phyloP scores from a whole-genome alignment of 2,797 vertebrate genomes.

The Octomys mimax region DNA sequence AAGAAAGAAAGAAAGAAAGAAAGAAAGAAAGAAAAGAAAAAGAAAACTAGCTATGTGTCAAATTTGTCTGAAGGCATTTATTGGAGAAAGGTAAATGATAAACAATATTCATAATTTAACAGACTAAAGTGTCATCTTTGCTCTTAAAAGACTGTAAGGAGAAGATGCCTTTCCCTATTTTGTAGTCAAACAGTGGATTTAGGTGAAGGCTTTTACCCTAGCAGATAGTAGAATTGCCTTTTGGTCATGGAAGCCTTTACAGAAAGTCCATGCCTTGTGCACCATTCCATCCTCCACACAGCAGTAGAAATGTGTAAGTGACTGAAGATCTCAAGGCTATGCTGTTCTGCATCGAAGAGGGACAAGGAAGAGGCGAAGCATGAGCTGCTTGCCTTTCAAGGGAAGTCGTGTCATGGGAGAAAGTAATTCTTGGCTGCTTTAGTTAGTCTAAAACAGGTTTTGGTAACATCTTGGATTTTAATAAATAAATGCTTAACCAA shows the following conservation, averaged over 20 bases:
- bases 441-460: slow-evolving; percentile 42
- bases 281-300: background rate
- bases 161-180: background rate
- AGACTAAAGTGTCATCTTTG: slow-evolving; percentile 1
- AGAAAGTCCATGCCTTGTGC: background rate
- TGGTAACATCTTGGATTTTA: slow-evolving; percentile 45
- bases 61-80: slow-evolving; percentile 4
- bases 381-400: background rate
- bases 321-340: background rate
- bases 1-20: too few species aligned
- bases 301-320: background rate
- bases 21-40: too few species aligned
- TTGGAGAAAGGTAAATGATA: slow-evolving; percentile 9
- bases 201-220: slow-evolving; percentile 26
- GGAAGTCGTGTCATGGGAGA: background rate
- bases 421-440: slow-evolving; percentile 46
- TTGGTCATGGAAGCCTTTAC: background rate
- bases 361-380: slow-evolving; percentile 14
- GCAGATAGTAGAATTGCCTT: slow-evolving; percentile 11
- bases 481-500: slow-evolving; percentile 43
- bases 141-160: background rate
- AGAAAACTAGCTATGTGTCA: background rate
- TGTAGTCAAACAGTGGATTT: background rate
- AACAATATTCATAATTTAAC: background rate
- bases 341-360: background rate